Evolutionary conservation across 2,113 vertebrate genomes (phyloP).

Genomic region (Pseudorhombus dupliciocellatus): DNA sequence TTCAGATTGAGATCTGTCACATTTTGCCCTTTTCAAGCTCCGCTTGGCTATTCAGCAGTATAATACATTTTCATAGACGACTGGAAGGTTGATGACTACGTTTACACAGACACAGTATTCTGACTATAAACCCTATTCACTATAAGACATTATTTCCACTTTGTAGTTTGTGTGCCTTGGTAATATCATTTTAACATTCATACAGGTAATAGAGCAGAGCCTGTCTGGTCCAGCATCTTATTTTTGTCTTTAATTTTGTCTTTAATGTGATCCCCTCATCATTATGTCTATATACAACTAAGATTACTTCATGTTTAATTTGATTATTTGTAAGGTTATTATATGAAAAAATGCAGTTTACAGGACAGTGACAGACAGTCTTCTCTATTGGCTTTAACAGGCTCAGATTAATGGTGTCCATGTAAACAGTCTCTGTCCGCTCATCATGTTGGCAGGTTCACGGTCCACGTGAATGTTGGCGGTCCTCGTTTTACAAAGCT

Average conservation of each 20-base stretch:
- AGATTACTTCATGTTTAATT: too few species aligned
- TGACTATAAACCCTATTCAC: background rate
- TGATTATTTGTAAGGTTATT: too few species aligned
- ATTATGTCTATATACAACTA: too few species aligned
- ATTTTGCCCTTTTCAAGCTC: conserved; percentile 41
- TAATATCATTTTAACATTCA: background rate
- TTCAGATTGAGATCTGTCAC: conserved; percentile 34
- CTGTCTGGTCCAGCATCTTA: background rate
- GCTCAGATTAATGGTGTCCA: background rate
- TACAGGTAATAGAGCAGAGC: background rate
- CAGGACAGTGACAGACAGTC: too few species aligned
- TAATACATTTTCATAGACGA: background rate
- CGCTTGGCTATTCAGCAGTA: background rate
- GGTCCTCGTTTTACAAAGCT: conserved; percentile 31
- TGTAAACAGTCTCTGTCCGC: background rate
- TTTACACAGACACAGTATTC: background rate
- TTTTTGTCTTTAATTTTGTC: too few species aligned
- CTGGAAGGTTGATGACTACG: background rate
- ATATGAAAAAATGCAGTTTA: too few species aligned
- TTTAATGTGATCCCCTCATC: too few species aligned
- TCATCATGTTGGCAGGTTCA: conserved; percentile 9
- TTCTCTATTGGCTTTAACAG: background rate
- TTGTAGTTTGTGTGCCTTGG: background rate
- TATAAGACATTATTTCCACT: background rate
- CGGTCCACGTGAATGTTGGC: conserved; percentile 41